phyloP scores from a whole-genome alignment of 2,113 vertebrate genomes.

The Anhinga rufa region DNA sequence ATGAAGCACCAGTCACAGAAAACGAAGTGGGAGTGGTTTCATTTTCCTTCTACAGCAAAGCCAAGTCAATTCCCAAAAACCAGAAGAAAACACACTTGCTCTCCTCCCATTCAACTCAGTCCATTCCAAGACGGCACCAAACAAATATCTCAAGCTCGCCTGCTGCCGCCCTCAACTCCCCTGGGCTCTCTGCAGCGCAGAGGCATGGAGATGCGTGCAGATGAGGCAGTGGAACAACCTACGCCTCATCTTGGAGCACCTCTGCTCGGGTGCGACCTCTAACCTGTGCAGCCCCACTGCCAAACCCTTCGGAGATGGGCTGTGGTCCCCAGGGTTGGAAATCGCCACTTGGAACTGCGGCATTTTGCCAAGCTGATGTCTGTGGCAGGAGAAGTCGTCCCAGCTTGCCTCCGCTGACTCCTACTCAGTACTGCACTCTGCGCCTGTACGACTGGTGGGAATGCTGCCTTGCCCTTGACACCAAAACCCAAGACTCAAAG shows the following conservation, averaged over 20 bases:
- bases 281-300: background rate
- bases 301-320: background rate
- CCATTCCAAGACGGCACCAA: background rate
- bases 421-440: no score
- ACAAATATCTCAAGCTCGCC: fast-evolving
- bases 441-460: background rate
- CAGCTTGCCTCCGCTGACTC: no score
- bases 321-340: fast-evolving
- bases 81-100: background rate
- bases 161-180: no score
- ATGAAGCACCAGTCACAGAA: background rate
- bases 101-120: background rate
- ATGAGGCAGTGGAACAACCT: background rate
- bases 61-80: background rate
- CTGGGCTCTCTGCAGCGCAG: background rate
- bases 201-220: background rate
- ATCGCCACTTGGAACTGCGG: background rate
- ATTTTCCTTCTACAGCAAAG: background rate
- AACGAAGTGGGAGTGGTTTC: background rate
- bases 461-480: background rate
- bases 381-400: background rate
- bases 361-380: no score
- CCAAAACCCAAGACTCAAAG: background rate
- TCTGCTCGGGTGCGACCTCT: background rate
- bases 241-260: background rate